phyloP scores from a whole-genome alignment of 2,113 vertebrate genomes.

The Burhinus bistriatus region DNA sequence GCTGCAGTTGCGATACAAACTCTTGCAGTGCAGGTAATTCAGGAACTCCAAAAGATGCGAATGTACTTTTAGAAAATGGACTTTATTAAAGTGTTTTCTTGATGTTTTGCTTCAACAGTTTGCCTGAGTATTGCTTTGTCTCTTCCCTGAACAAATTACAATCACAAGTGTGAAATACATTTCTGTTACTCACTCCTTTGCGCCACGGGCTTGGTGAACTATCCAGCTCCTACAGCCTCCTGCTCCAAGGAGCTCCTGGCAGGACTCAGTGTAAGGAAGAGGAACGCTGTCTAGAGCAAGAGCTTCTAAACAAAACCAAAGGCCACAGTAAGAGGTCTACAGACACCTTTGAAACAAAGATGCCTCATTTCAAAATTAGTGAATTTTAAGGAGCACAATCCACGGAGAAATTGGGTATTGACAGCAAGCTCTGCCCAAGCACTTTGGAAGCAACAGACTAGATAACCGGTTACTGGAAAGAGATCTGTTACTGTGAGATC shows the following conservation, averaged over 20 bases:
- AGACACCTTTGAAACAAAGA: not conserved
- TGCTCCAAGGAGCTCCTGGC: not conserved
- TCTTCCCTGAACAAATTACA: not conserved
- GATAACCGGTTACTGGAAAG: not conserved
- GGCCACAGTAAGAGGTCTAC: not conserved
- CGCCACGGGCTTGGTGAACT: not conserved
- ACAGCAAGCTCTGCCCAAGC: not conserved
- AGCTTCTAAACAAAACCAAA: not conserved
- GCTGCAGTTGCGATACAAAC: not conserved
- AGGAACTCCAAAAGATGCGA: not conserved
- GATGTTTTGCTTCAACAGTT: not conserved
- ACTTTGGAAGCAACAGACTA: not conserved
- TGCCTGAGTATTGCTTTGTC: not conserved
- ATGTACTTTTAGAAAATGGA: not conserved
- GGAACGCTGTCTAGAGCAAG: not conserved
- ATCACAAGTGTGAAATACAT: accelerated
- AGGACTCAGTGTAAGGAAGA: not conserved
- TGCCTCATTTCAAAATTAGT: not conserved
- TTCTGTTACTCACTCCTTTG: not conserved
- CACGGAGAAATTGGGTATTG: accelerated
- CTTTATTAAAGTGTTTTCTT: not conserved
- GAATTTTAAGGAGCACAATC: not conserved
- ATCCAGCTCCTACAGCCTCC: not conserved
- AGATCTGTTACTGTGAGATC: not conserved
- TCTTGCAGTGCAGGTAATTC: not conserved